A percentile compares a stretch with the other conserved stretches of the same genome.
These are phyloP conservation scores for Aphidius ervi DNA, from an alignment of 1,140 invertebrate species.

Conservation along the genomic window DNA sequence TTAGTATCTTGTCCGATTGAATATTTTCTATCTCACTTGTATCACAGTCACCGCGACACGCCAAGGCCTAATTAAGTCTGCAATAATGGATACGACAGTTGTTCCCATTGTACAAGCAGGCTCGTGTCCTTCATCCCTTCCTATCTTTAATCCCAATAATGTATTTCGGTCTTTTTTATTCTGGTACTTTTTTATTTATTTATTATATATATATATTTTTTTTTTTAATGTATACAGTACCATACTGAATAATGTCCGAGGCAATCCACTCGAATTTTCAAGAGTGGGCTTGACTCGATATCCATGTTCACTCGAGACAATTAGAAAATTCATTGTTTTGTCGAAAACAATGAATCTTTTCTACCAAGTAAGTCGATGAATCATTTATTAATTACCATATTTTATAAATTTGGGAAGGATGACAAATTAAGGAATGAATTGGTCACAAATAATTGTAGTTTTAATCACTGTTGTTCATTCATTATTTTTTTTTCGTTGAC, in stretches of 20 bases:
- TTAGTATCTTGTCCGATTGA: constrained; percentile 42
- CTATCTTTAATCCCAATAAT: not conserved
- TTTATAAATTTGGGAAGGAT: no score
- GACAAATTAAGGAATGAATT: no score
- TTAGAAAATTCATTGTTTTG: no score
- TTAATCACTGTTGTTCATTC: no score
- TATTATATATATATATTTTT: no score
- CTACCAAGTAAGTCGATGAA: no score
- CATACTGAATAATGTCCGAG: constrained; percentile 1
- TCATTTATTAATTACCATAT: no score
- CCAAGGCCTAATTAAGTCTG: constrained; percentile 50
- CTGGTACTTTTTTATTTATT: constrained; percentile 5
- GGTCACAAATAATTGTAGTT: no score
- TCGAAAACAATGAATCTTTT: no score
- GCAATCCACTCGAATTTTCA: constrained; percentile 5
- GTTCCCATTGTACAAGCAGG: constrained; percentile 31
- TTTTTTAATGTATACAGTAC: no score
- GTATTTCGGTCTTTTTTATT: constrained; percentile 6
- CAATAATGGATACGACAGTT: constrained; percentile 51
- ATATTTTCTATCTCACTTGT: constrained; percentile 18
- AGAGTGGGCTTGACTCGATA: constrained; percentile 9
- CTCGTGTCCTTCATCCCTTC: constrained; percentile 2
- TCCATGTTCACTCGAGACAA: no score
- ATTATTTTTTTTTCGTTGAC: no score
- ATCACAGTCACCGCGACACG: constrained; percentile 31